A percentile compares a stretch with the other conserved stretches of the same genome.
Evolutionary conservation across 1,140 invertebrate genomes (phyloP).

Genomic region (Dinoponera quadriceps): DNA sequence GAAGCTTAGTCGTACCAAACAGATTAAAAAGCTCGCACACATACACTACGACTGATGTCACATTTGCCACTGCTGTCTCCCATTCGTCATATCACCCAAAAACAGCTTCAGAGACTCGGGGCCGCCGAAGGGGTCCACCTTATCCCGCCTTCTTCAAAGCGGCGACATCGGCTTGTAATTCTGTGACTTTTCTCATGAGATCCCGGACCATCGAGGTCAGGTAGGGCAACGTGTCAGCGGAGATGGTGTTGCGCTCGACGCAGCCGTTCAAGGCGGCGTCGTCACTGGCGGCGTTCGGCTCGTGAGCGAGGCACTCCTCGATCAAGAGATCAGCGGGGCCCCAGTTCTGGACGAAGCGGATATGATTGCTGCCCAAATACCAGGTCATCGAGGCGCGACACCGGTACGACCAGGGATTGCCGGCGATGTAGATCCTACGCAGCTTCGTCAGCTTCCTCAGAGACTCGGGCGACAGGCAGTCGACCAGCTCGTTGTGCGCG

Average conservation of each 20-base stretch:
- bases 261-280: constrained; percentile 21
- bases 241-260: constrained; percentile 25
- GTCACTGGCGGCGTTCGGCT: not conserved
- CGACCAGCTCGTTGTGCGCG: constrained; percentile 45
- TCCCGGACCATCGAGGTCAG: constrained; percentile 19
- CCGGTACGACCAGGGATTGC: constrained; percentile 54
- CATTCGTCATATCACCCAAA: too few relatives aligned
- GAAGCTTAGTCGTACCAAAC: too few relatives aligned
- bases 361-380: constrained; percentile 17
- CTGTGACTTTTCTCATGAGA: not conserved
- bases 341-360: constrained; percentile 54
- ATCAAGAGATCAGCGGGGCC: constrained; percentile 37
- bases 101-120: too few relatives aligned
- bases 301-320: constrained; percentile 56
- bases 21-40: too few relatives aligned
- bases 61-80: too few relatives aligned
- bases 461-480: not conserved
- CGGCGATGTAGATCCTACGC: constrained; percentile 20
- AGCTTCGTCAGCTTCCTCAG: constrained; percentile 49
- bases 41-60: too few relatives aligned
- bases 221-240: not conserved
- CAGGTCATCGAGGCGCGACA: constrained; percentile 53
- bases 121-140: too few relatives aligned
- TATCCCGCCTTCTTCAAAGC: not conserved
- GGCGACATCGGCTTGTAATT: constrained; percentile 4